phyloP scores from a whole-genome alignment of 2,888 invertebrate genomes.

The Drosophila nr. perissopoda region DNA sequence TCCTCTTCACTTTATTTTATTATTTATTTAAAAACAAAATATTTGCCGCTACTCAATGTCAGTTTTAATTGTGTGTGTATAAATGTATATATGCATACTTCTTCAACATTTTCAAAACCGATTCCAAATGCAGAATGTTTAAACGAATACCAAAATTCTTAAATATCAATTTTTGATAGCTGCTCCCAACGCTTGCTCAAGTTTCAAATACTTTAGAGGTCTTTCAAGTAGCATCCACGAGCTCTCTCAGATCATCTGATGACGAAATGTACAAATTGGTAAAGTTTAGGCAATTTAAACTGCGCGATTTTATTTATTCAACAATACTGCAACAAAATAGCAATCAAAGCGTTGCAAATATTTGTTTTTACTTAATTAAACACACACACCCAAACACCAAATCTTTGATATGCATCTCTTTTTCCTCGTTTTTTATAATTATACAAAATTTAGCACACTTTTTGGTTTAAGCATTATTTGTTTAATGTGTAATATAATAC shows the following conservation, averaged over 20 bases:
- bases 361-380: conserved; percentile 45
- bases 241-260: conserved; percentile 89
- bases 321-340: conserved; percentile 7
- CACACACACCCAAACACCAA: conserved; percentile 4
- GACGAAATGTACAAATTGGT: conserved; percentile 89
- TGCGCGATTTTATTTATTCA: conserved; percentile 49
- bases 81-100: conserved; percentile 4
- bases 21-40: conserved; percentile 34
- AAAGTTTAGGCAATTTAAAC: conserved; percentile 70
- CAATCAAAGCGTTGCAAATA: conserved; percentile 42
- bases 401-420: conserved; percentile 37
- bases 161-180: conserved; percentile 58
- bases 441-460: conserved; percentile 68
- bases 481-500: conserved; percentile 76
- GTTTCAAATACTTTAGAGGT: conserved; percentile 48
- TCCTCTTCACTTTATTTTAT: conserved; percentile 22
- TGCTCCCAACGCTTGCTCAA: conserved; percentile 49
- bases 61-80: background rate
- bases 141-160: conserved; percentile 71
- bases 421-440: conserved; percentile 21
- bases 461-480: conserved; percentile 66
- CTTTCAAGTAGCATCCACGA: conserved; percentile 64
- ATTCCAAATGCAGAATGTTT: conserved; percentile 57
- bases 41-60: conserved; percentile 49
- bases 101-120: conserved; percentile 42